Conservation (phyloP, 1,140 invertebrate species). For the Megathymus violae region DNA sequence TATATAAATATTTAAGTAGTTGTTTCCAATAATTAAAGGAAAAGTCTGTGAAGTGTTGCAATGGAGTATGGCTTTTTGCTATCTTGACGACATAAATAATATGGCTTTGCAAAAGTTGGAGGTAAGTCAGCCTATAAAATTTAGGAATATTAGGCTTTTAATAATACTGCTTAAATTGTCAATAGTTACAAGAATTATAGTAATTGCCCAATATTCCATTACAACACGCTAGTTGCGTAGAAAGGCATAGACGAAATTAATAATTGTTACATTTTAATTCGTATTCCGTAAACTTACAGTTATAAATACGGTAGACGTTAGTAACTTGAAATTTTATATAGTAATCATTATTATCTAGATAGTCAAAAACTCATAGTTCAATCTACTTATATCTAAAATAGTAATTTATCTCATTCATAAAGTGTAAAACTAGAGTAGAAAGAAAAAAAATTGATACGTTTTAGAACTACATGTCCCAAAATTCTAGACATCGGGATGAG, state of each 20-base stretch:
- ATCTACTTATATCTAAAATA: slow-evolving; percentile 37
- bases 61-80: slow-evolving; percentile 82
- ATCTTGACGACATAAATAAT: slow-evolving; percentile 52
- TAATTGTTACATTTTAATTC: slow-evolving; percentile 33
- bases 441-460: slow-evolving; percentile 32
- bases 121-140: slow-evolving; percentile 66
- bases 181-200: slow-evolving; percentile 36
- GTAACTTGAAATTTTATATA: slow-evolving; percentile 33
- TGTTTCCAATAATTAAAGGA: slow-evolving; percentile 57
- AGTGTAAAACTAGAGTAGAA: slow-evolving; percentile 49
- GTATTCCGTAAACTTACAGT: slow-evolving; percentile 22
- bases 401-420: slow-evolving; percentile 46
- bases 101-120: slow-evolving; percentile 52
- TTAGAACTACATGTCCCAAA: slow-evolving; percentile 52
- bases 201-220: slow-evolving; percentile 74
- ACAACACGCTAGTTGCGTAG: slow-evolving; percentile 64
- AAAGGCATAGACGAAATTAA: slow-evolving; percentile 40
- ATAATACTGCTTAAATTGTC: slow-evolving; percentile 42
- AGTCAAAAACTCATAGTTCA: slow-evolving; percentile 29
- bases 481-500: slow-evolving; percentile 70
- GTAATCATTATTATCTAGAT: slow-evolving; percentile 29
- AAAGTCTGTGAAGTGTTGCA: slow-evolving; percentile 72
- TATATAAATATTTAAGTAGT: slow-evolving; percentile 10
- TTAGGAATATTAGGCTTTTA: slow-evolving; percentile 49
- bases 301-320: slow-evolving; percentile 31